phyloP scores from a whole-genome alignment of 35 echinoderm and acorn worm species.

The Patiria miniata region DNA sequence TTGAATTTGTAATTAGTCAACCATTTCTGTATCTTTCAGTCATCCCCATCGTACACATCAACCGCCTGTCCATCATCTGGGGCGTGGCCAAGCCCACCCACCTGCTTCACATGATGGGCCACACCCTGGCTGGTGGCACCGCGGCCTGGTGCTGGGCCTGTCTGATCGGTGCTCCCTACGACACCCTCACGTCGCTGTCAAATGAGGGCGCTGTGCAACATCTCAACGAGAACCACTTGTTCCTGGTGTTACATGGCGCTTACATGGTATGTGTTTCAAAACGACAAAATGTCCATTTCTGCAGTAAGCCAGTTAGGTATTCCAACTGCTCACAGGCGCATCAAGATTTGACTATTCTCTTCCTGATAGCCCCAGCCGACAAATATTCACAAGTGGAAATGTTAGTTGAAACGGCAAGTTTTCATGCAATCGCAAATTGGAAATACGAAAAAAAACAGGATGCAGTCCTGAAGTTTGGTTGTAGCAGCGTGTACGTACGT shows the following conservation, averaged over 20 bases:
- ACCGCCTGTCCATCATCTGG: slow-evolving; percentile 73
- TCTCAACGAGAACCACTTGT: slow-evolving; percentile 70
- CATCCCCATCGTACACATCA: slow-evolving; percentile 53
- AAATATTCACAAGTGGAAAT: too few relatives aligned
- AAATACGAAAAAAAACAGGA: too few relatives aligned
- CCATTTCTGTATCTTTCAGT: slow-evolving; percentile 55
- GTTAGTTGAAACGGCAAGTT: too few relatives aligned
- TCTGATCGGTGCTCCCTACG: slow-evolving; percentile 44
- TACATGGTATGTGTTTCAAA: slow-evolving; percentile 62
- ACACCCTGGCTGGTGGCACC: slow-evolving; percentile 50
- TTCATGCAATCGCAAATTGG: too few relatives aligned
- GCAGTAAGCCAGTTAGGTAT: too few relatives aligned
- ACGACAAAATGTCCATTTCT: too few relatives aligned
- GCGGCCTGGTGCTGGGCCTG: slow-evolving; percentile 50
- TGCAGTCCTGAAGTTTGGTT: too few relatives aligned
- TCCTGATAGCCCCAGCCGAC: too few relatives aligned
- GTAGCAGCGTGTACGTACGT: too few relatives aligned
- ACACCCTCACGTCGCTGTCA: slow-evolving; percentile 9
- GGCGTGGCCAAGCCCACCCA: slow-evolving; percentile 43
- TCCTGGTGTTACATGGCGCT: slow-evolving; percentile 77
- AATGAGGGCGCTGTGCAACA: slow-evolving; percentile 8
- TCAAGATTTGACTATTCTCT: too few relatives aligned
- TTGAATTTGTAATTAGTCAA: too few relatives aligned
- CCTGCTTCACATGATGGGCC: slow-evolving; percentile 55
- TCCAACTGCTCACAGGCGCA: too few relatives aligned